A percentile compares a stretch with the other conserved stretches of the same genome.
Conservation (phyloP, 2,797 vertebrate genomes). For the Glyptemys insculpta region DNA sequence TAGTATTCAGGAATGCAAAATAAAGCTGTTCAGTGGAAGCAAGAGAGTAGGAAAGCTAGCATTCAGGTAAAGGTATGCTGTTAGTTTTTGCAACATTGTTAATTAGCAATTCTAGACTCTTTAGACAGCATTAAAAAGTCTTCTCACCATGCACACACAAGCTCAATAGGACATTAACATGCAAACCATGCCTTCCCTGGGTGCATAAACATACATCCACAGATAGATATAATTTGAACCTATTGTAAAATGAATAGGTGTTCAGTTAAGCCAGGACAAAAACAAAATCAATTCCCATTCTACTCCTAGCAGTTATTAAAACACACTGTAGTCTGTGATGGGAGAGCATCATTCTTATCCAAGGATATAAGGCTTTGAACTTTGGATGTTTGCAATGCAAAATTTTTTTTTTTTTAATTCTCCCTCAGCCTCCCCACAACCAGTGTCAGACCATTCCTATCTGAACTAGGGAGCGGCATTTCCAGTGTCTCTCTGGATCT, state of each 20-base stretch:
- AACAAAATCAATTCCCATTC: not conserved
- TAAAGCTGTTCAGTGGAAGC: rapidly evolving
- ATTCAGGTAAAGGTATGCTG: rapidly evolving
- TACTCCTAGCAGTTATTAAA: rapidly evolving
- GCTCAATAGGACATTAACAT: not conserved
- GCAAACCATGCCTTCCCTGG: rapidly evolving
- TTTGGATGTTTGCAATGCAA: rapidly evolving
- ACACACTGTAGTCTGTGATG: not conserved
- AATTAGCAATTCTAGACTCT: not conserved
- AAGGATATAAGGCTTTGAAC: rapidly evolving
- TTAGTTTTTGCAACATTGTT: not conserved
- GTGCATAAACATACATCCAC: rapidly evolving
- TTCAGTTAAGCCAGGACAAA: not conserved
- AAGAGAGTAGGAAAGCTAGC: not conserved
- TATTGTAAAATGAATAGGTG: not conserved
- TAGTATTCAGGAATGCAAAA: rapidly evolving
- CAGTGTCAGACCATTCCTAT: not conserved
- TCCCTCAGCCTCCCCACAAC: not conserved
- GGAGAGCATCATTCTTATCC: not conserved
- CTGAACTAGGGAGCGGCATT: not conserved
- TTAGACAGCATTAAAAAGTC: not conserved
- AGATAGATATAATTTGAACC: rapidly evolving
- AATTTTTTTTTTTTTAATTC: not conserved
- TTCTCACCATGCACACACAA: not conserved
- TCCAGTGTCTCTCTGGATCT: not conserved